Conservation (phyloP, 2,113 vertebrate genomes). For the Thomomys bottae region DNA sequence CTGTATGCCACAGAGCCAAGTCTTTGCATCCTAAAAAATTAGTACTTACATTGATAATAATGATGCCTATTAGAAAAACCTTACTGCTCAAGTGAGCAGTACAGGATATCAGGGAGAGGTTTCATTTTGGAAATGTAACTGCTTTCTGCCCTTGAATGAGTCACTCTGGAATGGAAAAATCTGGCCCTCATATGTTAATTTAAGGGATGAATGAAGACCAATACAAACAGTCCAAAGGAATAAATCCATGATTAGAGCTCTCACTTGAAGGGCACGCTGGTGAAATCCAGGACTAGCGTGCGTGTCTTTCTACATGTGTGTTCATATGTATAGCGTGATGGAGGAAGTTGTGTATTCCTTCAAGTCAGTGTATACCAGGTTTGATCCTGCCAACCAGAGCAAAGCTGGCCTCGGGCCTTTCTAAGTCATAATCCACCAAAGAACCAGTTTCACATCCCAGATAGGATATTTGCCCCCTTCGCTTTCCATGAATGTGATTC, state of each 20-base stretch:
- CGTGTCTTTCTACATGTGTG: background rate
- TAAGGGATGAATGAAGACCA: constrained; percentile 20
- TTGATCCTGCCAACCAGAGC: background rate
- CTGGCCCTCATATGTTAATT: constrained; percentile 41
- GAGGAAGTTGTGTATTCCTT: background rate
- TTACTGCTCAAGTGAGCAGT: background rate
- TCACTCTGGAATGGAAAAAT: constrained; percentile 54
- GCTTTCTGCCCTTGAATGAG: constrained; percentile 47
- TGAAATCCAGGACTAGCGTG: background rate
- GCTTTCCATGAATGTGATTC: background rate
- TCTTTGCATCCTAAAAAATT: constrained; percentile 7
- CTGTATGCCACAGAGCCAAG: background rate
- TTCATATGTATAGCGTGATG: background rate
- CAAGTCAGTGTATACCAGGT: accelerated
- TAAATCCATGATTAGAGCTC: background rate
- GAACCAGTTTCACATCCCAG: background rate
- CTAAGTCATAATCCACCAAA: background rate
- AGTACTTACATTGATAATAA: background rate
- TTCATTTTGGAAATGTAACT: constrained; percentile 7
- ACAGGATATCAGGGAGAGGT: background rate
- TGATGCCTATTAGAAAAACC: background rate
- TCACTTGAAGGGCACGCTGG: background rate
- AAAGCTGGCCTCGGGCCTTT: background rate
- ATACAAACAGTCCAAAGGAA: background rate
- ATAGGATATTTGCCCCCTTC: background rate